A percentile compares a stretch with the other conserved stretches of the same genome.
Conservation (phyloP, 2,113 vertebrate species). For the Monopterus albus region DNA sequence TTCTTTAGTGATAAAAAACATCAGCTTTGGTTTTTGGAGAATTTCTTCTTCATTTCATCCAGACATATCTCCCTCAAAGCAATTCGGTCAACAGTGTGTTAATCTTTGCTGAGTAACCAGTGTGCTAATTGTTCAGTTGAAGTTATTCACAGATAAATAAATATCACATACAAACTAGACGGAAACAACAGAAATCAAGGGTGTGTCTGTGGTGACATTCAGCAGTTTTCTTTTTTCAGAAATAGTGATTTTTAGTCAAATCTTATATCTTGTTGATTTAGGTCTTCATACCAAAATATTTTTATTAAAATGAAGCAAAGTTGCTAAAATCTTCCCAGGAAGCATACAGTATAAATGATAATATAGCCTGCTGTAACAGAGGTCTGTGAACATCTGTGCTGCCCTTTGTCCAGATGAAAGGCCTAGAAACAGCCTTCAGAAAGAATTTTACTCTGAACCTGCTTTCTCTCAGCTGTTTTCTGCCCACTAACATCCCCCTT, state of each 20-base stretch:
- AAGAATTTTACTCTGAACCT: background rate
- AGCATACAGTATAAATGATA: background rate
- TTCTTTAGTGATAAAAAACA: slow-evolving; percentile 69
- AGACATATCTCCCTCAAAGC: slow-evolving; percentile 30
- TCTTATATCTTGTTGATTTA: background rate
- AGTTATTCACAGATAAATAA: no score
- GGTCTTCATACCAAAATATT: background rate
- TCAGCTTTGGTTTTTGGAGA: slow-evolving; percentile 72
- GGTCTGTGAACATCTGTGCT: slow-evolving; percentile 32
- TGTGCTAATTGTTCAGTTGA: slow-evolving; percentile 11
- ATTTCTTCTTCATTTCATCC: slow-evolving; percentile 61
- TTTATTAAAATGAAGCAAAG: slow-evolving; percentile 9
- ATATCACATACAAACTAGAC: no score
- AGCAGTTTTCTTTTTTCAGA: slow-evolving; percentile 26
- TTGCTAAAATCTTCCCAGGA: slow-evolving; percentile 19
- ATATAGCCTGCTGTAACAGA: slow-evolving; percentile 10
- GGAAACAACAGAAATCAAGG: no score
- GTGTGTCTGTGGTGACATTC: no score
- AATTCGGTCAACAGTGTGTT: slow-evolving; percentile 1
- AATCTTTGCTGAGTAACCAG: slow-evolving; percentile 29
- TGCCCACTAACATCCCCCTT: slow-evolving; percentile 17
- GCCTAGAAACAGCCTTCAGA: background rate
- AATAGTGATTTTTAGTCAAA: background rate
- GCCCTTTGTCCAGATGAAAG: slow-evolving; percentile 8
- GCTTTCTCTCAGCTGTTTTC: slow-evolving; percentile 8